Evolutionary conservation across 2,888 invertebrate genomes (phyloP), one percentile per base, ranked within the genome.

Genomic region (Leucophenga maculata): DNA sequence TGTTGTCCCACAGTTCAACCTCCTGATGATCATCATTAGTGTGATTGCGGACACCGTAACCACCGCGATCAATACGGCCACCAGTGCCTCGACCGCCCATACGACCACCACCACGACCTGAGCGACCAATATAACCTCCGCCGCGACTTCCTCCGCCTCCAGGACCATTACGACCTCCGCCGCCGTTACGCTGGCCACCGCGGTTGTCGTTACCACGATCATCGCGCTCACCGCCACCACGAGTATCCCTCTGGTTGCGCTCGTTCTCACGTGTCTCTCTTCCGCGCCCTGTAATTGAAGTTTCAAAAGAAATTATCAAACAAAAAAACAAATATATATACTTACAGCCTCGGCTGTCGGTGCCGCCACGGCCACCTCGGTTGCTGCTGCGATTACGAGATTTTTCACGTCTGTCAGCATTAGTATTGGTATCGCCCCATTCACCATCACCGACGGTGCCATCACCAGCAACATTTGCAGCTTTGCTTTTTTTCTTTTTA

Each of bases 401-500:
- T 73, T 88, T 87, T 74, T 89, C 88, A 26, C 87, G 84, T 73
- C 82, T 86, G 76, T 88, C 88, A 70, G 84, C 82, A 76, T 87
- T 88, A 44, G 86, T 85, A 75, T 86, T 88, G 18, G 80, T 80
- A 79, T 88, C 88, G 67, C 79, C 83, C 86, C 85, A 87, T 54
- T 87, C 88, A 69, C 85, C 90, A 65, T 90, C 90, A 76, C 90
- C 90, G 22, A 77, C 82, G 11, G 77, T 79, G 48, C 89, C 89
- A 79, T 90, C 91, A 73, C 89, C 89, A 74, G 90, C 89, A 74
- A 91, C 88, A 77, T 91, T 91, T 44, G 92, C 91, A 70, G 93
- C 92, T 83, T 93, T 91, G 86, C 93, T 94, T 90, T 95, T 96
- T 91, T 95, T 95, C 91, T 96, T 96, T 90, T 95, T 95, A 76